Base-by-base conservation (phyloP, 2,888 invertebrate species). In the Macropis europaea region DNA sequence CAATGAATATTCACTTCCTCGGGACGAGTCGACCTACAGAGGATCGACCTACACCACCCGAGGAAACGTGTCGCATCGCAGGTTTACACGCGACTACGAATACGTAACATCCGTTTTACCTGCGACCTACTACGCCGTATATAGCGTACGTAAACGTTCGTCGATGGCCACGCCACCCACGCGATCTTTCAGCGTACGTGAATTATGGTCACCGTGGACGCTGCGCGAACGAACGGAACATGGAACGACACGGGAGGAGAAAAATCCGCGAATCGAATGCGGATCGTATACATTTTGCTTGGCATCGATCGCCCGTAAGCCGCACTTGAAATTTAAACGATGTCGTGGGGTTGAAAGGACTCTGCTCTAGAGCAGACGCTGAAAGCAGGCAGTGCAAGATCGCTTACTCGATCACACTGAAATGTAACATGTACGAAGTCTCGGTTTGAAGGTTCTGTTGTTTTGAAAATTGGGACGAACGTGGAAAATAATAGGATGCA, bases 21-120 rank as follows among this genome's bases (percentile, higher is more conserved):
- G 52, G n/a, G 62, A 52, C 42, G 45, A 40, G 24, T 22, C 77
- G 77, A 77, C 78, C 77, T 79, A 79, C 78, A 53, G 64, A 54
- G 24, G 42, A 48, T 62, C 78, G 76, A 76, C 74, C 74, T 76
- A 74, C 76, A 72, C 74, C 72, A 48, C 32, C 30, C 38, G 59
- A 24, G 30, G 30, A 57, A 64, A 53, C 64, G 32, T 43, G 74
- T 78, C 73, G 69, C 73, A 32, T 67, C 71, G 59, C 62, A 57
- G 66, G 56, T 70, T 64, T 73, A 73, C 76, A 62, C 68, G 64
- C 61, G 53, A 61, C 54, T 17, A 53, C 59, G 59, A 54, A 69
- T 69, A 52, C 76, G 77, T 77, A 76, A 74, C 70, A 76, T 76
- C 70, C 76, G 77, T 70, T 76, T 76, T 71, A 76, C 76, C 73